These are phyloP conservation scores for Larimichthys crocea DNA, from an alignment of 2,113 vertebrate genomes.

Conservation along the genomic window DNA sequence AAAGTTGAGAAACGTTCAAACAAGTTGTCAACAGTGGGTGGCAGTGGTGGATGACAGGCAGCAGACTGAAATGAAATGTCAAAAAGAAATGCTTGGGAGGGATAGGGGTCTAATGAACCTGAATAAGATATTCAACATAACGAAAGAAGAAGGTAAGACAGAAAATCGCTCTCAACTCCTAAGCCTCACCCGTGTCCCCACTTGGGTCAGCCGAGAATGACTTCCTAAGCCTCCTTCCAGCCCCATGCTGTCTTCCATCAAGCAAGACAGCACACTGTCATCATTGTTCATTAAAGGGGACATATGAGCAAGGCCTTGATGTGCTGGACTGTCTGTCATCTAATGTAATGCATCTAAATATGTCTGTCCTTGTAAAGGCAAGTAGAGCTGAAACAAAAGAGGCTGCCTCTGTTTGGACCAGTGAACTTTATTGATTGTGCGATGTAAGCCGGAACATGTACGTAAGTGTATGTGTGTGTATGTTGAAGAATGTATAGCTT, in stretches of 20 bases:
- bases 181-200: neutral
- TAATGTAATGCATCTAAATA: constrained; percentile 65
- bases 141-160: neutral
- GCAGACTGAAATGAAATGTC: constrained; percentile 9
- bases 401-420: constrained; percentile 36
- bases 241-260: constrained; percentile 39
- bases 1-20: neutral
- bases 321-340: constrained; percentile 50
- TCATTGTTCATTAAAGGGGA: constrained; percentile 63
- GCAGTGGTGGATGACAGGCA: neutral
- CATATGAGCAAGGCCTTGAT: constrained; percentile 66
- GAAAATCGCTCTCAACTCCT: neutral
- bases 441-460: neutral
- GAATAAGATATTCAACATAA: neutral
- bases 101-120: constrained; percentile 3
- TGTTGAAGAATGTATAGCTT: neutral
- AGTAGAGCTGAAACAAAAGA: constrained; percentile 58
- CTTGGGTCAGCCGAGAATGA: constrained; percentile 11
- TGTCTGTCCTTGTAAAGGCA: constrained; percentile 64
- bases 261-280: constrained; percentile 54
- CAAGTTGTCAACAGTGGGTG: neutral
- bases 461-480: neutral
- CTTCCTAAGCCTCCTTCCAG: constrained; percentile 1
- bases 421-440: constrained; percentile 57
- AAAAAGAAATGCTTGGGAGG: neutral